A percentile compares a stretch with the other conserved stretches of the same genome.
Conservation (phyloP, 2,797 vertebrate species). For the Gastrophryne carolinensis region DNA sequence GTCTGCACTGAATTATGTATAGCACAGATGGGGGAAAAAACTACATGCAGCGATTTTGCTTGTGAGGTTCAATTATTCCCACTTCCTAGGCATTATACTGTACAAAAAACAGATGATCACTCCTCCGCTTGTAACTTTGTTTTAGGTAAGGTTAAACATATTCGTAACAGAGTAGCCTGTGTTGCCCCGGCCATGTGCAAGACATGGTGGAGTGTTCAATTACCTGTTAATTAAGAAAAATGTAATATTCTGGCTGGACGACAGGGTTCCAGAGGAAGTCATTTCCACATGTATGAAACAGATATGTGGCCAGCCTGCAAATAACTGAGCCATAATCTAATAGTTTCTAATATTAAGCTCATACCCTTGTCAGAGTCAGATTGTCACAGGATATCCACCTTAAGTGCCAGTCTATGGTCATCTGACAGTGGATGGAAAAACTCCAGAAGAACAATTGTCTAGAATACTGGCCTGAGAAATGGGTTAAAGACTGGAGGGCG, state of each 20-base stretch:
- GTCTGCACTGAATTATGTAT: not conserved
- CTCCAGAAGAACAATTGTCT: not conserved
- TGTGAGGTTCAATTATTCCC: not conserved
- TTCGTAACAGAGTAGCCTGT: not conserved
- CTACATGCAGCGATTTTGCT: not conserved
- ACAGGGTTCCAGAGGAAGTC: not conserved
- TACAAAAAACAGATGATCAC: not conserved
- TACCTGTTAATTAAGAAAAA: conserved; percentile 2
- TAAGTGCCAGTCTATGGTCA: not conserved
- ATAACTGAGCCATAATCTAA: not conserved
- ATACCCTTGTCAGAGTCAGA: not conserved
- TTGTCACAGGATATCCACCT: not conserved
- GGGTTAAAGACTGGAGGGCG: too few species aligned
- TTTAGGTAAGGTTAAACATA: not conserved
- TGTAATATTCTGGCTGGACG: not conserved
- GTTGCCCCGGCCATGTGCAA: not conserved
- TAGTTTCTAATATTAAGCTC: not conserved
- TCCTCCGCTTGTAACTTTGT: not conserved
- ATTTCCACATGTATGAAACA: not conserved
- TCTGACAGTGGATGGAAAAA: not conserved
- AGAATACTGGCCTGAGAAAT: too few species aligned
- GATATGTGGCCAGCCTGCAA: not conserved
- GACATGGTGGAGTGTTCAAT: not conserved
- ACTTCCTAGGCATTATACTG: not conserved
- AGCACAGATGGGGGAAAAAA: not conserved